Evolutionary conservation across 2,888 invertebrate species (phyloP).

Genomic region (Sceliomorpha sp.): DNA sequence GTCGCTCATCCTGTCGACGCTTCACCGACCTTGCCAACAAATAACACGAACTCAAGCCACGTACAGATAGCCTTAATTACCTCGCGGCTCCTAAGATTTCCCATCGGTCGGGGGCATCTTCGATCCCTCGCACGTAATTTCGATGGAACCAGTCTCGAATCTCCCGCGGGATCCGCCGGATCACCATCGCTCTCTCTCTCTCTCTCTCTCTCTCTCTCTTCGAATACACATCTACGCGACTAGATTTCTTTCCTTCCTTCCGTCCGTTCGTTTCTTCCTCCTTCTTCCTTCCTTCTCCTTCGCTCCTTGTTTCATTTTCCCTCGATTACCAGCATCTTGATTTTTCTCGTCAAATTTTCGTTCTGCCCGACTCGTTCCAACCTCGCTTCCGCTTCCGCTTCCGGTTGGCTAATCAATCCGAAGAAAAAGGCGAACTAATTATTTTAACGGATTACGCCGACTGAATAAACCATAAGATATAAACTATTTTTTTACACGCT

Average conservation of each 20-base stretch:
- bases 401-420: conserved; percentile 41
- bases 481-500: conserved; percentile 18
- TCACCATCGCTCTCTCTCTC: conserved; percentile 29
- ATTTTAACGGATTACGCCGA: conserved; percentile 25
- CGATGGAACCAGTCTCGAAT: conserved; percentile 60
- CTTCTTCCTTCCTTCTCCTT: conserved; percentile 1
- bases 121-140: conserved; percentile 75
- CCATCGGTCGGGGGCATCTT: conserved; percentile 63
- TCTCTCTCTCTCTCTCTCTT: too few relatives aligned
- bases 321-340: conserved; percentile 13
- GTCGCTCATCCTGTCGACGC: conserved; percentile 40
- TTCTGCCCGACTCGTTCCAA: conserved; percentile 12
- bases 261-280: conserved; percentile 16
- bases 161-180: conserved; percentile 41
- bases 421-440: conserved; percentile 41
- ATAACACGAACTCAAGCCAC: conserved; percentile 54
- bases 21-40: conserved; percentile 34
- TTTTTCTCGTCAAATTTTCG: conserved; percentile 42
- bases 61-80: conserved; percentile 62
- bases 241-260: conserved; percentile 27
- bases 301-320: conserved; percentile 4
- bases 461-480: conserved; percentile 45
- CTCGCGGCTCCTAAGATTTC: conserved; percentile 61
- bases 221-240: conserved; percentile 24
- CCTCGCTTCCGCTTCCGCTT: conserved; percentile 31